Percentiles rank a stretch among this genome's conserved stretches.
phyloP scores from a whole-genome alignment of 2,888 invertebrate genomes.

The Phragmatobia fuliginosa region DNA sequence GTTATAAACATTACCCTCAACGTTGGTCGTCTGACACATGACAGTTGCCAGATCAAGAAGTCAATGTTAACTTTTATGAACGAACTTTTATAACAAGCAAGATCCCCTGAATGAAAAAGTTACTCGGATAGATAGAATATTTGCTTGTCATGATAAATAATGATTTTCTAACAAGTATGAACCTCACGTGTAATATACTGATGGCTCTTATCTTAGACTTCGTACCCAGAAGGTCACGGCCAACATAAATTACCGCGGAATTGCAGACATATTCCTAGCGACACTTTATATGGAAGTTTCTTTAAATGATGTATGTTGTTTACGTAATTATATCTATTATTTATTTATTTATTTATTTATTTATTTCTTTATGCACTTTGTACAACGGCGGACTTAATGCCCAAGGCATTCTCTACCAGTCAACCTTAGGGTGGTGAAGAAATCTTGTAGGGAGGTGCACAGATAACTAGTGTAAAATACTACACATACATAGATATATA shows the following conservation, averaged over 20 bases:
- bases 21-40: no score
- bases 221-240: conserved; percentile 16
- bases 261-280: background rate
- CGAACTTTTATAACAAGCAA: background rate
- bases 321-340: background rate
- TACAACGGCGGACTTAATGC: no score
- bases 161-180: background rate
- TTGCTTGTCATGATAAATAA: conserved; percentile 4
- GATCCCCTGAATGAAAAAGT: background rate
- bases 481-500: no score
- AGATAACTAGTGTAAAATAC: no score
- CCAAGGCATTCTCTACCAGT: no score
- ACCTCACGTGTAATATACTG: conserved; percentile 14
- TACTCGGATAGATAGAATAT: background rate
- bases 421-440: no score
- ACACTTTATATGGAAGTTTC: background rate
- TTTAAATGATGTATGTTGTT: background rate
- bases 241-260: background rate
- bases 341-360: no score
- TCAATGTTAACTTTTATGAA: background rate
- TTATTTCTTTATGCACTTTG: no score
- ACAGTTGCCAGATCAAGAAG: no score
- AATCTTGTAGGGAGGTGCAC: no score
- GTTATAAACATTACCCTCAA: no score
- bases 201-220: conserved; percentile 12